Conservation (phyloP, 2,113 vertebrate genomes). For the Butorides virescens region DNA sequence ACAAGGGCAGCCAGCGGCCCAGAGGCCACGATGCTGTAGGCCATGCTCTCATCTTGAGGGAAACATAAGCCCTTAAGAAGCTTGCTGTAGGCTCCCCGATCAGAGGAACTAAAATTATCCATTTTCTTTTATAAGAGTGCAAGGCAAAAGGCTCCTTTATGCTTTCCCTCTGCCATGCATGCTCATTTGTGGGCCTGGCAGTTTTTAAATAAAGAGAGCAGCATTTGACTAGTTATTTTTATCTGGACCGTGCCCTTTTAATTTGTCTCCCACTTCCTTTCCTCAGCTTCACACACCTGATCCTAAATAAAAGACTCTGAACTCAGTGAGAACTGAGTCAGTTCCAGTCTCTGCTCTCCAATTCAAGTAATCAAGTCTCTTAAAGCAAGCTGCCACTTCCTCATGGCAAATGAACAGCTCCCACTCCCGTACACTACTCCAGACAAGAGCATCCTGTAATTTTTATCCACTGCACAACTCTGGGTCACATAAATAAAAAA, state of each 20-base stretch:
- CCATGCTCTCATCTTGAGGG: background rate
- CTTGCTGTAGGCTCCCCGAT: background rate
- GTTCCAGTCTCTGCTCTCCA: background rate
- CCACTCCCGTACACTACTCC: background rate
- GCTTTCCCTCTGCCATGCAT: background rate
- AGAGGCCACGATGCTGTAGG: rapidly evolving
- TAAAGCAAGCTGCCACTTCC: background rate
- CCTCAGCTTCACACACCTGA: background rate
- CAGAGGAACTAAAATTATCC: background rate
- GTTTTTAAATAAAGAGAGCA: background rate
- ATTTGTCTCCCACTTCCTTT: background rate
- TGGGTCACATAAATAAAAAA: background rate
- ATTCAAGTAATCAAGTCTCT: rapidly evolving
- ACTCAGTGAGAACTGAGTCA: background rate
- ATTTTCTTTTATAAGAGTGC: background rate
- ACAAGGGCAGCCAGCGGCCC: background rate
- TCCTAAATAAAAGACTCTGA: background rate
- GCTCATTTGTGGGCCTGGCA: slow-evolving; percentile 13
- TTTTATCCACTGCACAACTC: background rate
- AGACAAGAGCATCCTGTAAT: background rate
- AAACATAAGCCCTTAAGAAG: background rate
- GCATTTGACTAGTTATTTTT: slow-evolving; percentile 42
- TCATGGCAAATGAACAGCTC: background rate
- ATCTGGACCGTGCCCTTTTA: background rate
- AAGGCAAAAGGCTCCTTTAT: slow-evolving; percentile 14